These are phyloP conservation scores for Halictus quadricinctus DNA, from an alignment of 2,888 invertebrate genomes.

Conservation along the genomic window DNA sequence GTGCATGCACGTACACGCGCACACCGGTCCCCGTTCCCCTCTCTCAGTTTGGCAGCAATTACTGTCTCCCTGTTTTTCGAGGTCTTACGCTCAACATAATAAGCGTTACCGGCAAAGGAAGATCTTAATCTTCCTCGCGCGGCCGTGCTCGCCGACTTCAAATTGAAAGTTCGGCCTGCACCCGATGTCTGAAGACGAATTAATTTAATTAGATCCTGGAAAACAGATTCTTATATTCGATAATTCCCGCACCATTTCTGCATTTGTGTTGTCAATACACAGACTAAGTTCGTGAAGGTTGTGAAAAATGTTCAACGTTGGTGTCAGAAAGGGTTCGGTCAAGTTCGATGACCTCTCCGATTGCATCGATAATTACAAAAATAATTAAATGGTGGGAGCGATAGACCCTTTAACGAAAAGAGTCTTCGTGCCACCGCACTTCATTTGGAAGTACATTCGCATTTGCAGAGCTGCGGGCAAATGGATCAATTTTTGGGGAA, in stretches of 20 bases:
- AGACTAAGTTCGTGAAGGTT: too few relatives aligned
- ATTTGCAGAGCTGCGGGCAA: neutral
- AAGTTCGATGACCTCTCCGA: too few relatives aligned
- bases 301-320: too few relatives aligned
- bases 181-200: constrained; percentile 38
- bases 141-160: constrained; percentile 26
- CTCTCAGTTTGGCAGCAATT: constrained; percentile 61
- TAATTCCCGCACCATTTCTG: neutral
- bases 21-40: constrained; percentile 15
- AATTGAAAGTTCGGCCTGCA: constrained; percentile 53
- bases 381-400: too few relatives aligned
- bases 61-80: constrained; percentile 62
- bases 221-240: neutral
- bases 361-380: too few relatives aligned
- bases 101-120: constrained; percentile 60
- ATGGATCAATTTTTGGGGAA: neutral
- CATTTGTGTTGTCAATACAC: too few relatives aligned
- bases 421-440: too few relatives aligned
- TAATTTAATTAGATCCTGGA: constrained; percentile 55
- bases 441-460: neutral
- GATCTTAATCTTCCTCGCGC: constrained; percentile 58
- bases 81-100: constrained; percentile 63
- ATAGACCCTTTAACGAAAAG: too few relatives aligned
- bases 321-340: too few relatives aligned
- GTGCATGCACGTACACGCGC: neutral